A percentile compares a stretch with the other conserved stretches of the same genome.
Conservation (phyloP, 2,113 vertebrate species). For the Ophthalmolycus amberensis region DNA sequence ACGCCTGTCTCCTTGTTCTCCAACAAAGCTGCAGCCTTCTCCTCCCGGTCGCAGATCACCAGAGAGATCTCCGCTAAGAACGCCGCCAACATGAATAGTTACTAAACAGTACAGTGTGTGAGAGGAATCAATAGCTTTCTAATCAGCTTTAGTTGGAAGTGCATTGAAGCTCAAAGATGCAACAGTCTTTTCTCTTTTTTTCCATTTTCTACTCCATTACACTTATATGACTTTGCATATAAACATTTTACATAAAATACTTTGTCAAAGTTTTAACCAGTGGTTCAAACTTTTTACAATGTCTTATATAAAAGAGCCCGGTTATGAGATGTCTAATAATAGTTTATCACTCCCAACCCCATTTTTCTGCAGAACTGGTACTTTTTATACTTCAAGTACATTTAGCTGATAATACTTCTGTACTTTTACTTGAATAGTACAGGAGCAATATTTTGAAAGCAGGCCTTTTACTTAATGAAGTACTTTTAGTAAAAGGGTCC, state of each 20-base stretch:
- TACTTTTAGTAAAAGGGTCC: background rate
- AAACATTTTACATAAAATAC: background rate
- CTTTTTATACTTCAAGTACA: background rate
- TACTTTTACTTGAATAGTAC: background rate
- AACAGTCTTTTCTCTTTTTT: background rate
- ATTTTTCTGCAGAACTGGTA: background rate
- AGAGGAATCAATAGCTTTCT: constrained; percentile 1
- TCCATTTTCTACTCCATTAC: background rate
- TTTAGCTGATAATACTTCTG: background rate
- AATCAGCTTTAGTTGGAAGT: background rate
- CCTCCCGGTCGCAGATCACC: constrained; percentile 84
- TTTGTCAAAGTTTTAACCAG: background rate
- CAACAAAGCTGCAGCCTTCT: constrained; percentile 80
- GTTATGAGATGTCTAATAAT: background rate
- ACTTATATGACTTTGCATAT: background rate
- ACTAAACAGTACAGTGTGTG: background rate
- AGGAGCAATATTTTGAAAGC: background rate
- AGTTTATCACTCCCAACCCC: background rate
- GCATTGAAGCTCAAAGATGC: background rate
- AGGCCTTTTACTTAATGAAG: background rate
- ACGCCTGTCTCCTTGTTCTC: constrained; percentile 81
- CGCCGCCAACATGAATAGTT: background rate
- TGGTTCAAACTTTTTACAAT: background rate
- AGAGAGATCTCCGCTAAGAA: constrained; percentile 81
- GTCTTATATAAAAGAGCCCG: background rate